phyloP scores from a whole-genome alignment of 2,888 invertebrate genomes.

The Leucozona laternaria region DNA sequence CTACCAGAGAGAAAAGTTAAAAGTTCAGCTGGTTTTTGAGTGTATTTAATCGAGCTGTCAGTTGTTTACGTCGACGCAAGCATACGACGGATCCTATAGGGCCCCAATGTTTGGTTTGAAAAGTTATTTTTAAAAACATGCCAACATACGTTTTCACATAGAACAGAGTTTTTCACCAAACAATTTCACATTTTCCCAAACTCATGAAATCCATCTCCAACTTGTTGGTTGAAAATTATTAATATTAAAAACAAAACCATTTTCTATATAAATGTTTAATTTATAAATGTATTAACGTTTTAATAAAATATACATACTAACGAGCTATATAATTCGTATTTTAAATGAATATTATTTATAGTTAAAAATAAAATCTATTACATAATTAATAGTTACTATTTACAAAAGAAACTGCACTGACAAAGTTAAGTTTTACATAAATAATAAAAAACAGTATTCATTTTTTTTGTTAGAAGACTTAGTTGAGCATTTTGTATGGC shows the following conservation, averaged over 20 bases:
- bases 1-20: too few relatives aligned
- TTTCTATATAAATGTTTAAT: constrained; percentile 15
- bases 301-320: constrained; percentile 70
- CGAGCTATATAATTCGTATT: constrained; percentile 52
- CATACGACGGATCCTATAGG: too few relatives aligned
- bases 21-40: too few relatives aligned
- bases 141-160: too few relatives aligned
- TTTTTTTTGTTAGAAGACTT: constrained; percentile 59
- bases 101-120: too few relatives aligned
- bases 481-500: constrained; percentile 59
- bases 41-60: too few relatives aligned
- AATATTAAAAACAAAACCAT: constrained; percentile 5
- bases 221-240: neutral
- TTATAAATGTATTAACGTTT: constrained; percentile 74
- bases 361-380: constrained; percentile 32
- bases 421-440: constrained; percentile 19
- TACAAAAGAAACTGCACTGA: constrained; percentile 29
- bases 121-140: too few relatives aligned
- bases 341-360: constrained; percentile 36
- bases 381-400: constrained; percentile 14
- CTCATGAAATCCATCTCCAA: too few relatives aligned
- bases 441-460: constrained; percentile 3
- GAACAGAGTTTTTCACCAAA: too few relatives aligned
- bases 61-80: too few relatives aligned
- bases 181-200: too few relatives aligned